Conservation (phyloP, 2,113 vertebrate genomes). For the Lycaon pictus region DNA sequence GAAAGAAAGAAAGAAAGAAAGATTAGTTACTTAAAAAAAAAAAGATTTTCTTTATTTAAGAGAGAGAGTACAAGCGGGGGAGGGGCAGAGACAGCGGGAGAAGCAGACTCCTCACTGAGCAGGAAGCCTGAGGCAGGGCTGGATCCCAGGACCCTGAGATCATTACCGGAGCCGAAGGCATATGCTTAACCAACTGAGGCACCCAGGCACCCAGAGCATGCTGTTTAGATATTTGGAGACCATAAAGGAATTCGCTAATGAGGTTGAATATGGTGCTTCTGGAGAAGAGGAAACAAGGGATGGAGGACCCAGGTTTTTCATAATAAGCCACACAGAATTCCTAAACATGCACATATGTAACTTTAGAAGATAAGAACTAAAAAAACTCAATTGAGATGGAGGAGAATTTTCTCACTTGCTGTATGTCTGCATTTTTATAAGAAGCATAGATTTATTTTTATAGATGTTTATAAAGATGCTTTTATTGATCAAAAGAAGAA, state of each 20-base stretch:
- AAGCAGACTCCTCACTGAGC: neutral
- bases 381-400: neutral
- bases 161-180: neutral
- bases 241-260: neutral
- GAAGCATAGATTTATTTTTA: neutral
- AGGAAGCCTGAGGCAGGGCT: neutral
- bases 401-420: neutral
- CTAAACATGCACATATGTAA: neutral
- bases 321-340: neutral
- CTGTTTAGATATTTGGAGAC: neutral
- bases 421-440: neutral
- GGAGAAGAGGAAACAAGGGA: neutral
- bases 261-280: neutral
- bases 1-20: too few species aligned
- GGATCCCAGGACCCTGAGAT: neutral
- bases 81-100: too few species aligned
- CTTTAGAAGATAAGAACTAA: neutral
- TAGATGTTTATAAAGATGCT: neutral
- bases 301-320: neutral
- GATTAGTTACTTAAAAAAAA: too few species aligned
- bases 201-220: too few species aligned
- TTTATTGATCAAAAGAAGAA: constrained; percentile 30
- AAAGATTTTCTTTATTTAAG: too few species aligned
- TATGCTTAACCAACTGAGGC: neutral
- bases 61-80: too few species aligned